Evolutionary conservation across 1,140 invertebrate genomes (phyloP), one percentile per base, ranked within the genome.

Genomic region (Zophobas morio): DNA sequence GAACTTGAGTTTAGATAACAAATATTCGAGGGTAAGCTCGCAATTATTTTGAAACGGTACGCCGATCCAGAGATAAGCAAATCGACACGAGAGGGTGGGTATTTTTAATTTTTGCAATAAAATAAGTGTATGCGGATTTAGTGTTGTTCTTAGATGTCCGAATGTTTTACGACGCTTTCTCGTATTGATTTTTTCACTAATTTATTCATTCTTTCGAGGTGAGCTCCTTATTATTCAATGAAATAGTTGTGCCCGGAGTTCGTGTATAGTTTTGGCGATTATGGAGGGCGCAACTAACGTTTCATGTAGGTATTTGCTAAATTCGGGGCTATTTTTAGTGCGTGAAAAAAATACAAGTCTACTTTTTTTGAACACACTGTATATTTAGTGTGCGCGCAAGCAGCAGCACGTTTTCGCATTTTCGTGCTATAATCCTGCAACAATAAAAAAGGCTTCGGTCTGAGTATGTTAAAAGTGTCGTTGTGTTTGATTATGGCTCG

Each of bases 131-230:
- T 20, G 20, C 20, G 20, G 20, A 20, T 20, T 20, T 20, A 20
- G 20, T 20, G 20, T 20, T 20, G 20, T 20, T 20, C 20, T 20
- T 20, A 20, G 20, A 20, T 20, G 20, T 20, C 20, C 20, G 20
- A 20, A 20, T n/a, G n/a, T 20, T 63, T 32, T 32, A 32, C 33
- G 39, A 32, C 8, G 37, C 60, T 66, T 66, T 34, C 60, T 47
- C 6, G 0, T 73, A 73, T 73, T 73, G 71, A 73, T 73, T 73
- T 73, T 54, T 76, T 63, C 39, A 37, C 36, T 70, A 63, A 70
- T 76, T 53, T 53, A 76, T 70, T 63, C 60, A 46, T 57, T 70
- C 54, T 72, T 72, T 72, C 63, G 70, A 77, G 54, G 63, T 77
- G 46, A 71, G 42, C 49, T 70, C 63, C 63, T 70, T 34, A 71